Conservation (phyloP, 92 coral and sea anemone species). For the Desmophyllum pertusum region DNA sequence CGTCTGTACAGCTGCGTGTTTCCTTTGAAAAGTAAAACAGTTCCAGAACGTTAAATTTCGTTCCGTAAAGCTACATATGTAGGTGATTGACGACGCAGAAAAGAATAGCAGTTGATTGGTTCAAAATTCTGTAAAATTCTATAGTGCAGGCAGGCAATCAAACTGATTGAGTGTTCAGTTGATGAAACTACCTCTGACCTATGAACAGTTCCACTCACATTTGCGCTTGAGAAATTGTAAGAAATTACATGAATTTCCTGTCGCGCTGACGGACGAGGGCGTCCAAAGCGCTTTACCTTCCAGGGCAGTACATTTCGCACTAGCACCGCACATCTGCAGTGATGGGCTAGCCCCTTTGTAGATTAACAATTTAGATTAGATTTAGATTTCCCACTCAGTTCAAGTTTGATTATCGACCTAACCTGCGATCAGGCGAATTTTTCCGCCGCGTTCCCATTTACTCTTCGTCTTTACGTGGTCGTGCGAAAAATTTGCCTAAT, state of each 20-base stretch:
- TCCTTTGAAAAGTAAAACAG: slow-evolving; percentile 14
- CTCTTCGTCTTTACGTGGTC: too few relatives aligned
- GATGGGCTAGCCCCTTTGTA: too few relatives aligned
- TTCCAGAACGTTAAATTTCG: background rate
- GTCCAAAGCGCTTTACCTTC: too few relatives aligned
- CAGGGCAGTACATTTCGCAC: too few relatives aligned
- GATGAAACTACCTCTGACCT: background rate
- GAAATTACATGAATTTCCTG: slow-evolving; percentile 12
- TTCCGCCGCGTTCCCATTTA: too few relatives aligned
- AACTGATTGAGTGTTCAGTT: background rate
- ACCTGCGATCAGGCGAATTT: background rate
- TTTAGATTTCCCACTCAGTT: background rate
- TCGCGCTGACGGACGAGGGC: background rate
- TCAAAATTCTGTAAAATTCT: background rate
- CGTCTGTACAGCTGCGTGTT: background rate
- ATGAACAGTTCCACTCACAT: slow-evolving; percentile 1
- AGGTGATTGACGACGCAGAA: background rate
- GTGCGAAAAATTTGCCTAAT: too few relatives aligned
- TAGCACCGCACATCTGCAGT: too few relatives aligned
- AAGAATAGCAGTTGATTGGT: background rate
- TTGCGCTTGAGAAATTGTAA: background rate
- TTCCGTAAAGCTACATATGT: background rate
- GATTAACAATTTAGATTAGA: too few relatives aligned
- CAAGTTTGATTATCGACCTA: background rate
- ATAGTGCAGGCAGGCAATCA: background rate